phyloP scores from a whole-genome alignment of 2,888 invertebrate species.

The Labia minor region DNA sequence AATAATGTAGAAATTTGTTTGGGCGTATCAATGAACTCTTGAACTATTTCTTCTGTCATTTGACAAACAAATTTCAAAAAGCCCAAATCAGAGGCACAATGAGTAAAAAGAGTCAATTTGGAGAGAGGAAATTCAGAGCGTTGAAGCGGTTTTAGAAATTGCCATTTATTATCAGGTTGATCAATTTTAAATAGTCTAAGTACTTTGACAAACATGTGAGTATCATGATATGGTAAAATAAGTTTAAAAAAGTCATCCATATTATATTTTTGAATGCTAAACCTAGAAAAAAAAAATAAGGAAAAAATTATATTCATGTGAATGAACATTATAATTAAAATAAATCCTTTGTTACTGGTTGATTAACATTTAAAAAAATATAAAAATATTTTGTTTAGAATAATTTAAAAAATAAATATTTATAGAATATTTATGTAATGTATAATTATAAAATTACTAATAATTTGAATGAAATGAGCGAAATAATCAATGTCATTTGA shows the following conservation, averaged over 20 bases:
- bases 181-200: constrained; percentile 63
- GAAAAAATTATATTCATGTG: background rate
- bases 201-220: constrained; percentile 71
- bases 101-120: constrained; percentile 59
- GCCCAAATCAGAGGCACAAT: constrained; percentile 50
- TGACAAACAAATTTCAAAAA: constrained; percentile 54
- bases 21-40: constrained; percentile 47
- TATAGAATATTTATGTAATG: no score
- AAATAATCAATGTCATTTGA: no score
- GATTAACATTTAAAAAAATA: no score
- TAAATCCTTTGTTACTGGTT: no score
- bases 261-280: constrained; percentile 80
- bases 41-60: constrained; percentile 46
- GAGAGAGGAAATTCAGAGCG: constrained; percentile 63
- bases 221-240: constrained; percentile 87
- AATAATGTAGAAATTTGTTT: constrained; percentile 56
- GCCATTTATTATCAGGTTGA: constrained; percentile 52
- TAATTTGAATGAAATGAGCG: no score
- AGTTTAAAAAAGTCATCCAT: constrained; percentile 65
- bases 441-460: no score
- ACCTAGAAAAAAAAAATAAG: constrained; percentile 41
- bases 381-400: no score
- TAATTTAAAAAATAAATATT: no score
- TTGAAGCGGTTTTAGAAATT: constrained; percentile 63
- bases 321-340: no score